Base-by-base conservation (phyloP, 1,140 invertebrate genomes). In the Drosophila tani region DNA sequence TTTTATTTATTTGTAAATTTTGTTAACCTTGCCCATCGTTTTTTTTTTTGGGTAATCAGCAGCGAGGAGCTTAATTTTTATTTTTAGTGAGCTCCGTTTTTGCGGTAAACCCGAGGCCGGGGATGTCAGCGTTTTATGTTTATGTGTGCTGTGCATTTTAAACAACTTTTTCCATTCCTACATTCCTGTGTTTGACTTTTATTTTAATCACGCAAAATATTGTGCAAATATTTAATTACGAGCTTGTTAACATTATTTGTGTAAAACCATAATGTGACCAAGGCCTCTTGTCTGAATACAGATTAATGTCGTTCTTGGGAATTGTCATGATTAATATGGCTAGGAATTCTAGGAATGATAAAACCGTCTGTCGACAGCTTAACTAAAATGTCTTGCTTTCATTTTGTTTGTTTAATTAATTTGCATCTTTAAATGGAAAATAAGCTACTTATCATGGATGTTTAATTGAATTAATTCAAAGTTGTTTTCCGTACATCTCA, bases 151-250 rank as follows among this genome's bases (percentile, higher is more conserved):
- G 77, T 56, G 81, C 81, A 88, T 87, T 88, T 88, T 51, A 81
- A 88, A 73, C 50, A 70, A 64, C 56, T 32, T 47, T 43, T 70
- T 53, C 56, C 40, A 64, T 47, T 81, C 43, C 21, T 14, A 55
- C 63, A 45, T 59, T 46, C 32, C 62, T 64, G 27, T 82, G 65
- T 65, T 84, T 84, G 74, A 81, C 68, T 79, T 90, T 87, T 84
- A 87, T 79, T 84, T 84, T 88, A 84, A 90, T 88, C 85, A 88
- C 85, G 84, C 73, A 88, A 78, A 75, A 75, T 90, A 87, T 80
- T 84, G 78, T 67, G 78, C 73, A 84, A 90, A 87, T 88, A 88
- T 87, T 88, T 87, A 84, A 90, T 87, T 87, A 75, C 81, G 84
- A 35, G 81, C 84, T 84, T 88, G 84, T 87, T 88, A 87, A 88